These are phyloP conservation scores for Hylaeus anthracinus DNA, from an alignment of 1,140 invertebrate species.

Conservation along the genomic window DNA sequence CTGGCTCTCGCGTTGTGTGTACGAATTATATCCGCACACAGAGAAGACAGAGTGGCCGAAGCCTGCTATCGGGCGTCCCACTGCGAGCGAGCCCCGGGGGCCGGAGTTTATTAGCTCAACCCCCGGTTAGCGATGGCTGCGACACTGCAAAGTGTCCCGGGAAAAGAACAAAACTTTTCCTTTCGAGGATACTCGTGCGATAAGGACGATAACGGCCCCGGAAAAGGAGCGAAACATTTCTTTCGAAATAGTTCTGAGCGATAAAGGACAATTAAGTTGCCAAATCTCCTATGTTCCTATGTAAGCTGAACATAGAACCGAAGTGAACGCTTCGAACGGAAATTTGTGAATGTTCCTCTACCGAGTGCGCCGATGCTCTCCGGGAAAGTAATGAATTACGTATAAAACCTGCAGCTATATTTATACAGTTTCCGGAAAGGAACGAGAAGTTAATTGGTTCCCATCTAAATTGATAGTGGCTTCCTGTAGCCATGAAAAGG, in stretches of 20 bases:
- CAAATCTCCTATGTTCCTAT: no score
- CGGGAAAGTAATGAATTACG: conserved; percentile 15
- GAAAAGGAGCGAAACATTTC: no score
- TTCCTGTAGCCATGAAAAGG: neutral
- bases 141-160: conserved; percentile 24
- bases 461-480: neutral
- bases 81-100: conserved; percentile 69
- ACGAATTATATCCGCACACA: conserved; percentile 34
- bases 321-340: no score
- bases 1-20: neutral
- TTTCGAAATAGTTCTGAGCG: no score
- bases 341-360: no score
- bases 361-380: no score
- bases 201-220: no score
- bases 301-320: no score
- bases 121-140: conserved; percentile 61
- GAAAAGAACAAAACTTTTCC: neutral
- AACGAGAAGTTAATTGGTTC: no score
- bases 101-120: conserved; percentile 75
- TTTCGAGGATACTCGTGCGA: no score
- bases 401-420: conserved; percentile 6
- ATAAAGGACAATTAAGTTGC: no score
- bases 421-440: neutral
- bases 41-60: conserved; percentile 66
- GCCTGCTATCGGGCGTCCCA: conserved; percentile 69